These are phyloP conservation scores for Polypterus senegalus DNA, from an alignment of 2,113 vertebrate genomes.

Conservation along the genomic window DNA sequence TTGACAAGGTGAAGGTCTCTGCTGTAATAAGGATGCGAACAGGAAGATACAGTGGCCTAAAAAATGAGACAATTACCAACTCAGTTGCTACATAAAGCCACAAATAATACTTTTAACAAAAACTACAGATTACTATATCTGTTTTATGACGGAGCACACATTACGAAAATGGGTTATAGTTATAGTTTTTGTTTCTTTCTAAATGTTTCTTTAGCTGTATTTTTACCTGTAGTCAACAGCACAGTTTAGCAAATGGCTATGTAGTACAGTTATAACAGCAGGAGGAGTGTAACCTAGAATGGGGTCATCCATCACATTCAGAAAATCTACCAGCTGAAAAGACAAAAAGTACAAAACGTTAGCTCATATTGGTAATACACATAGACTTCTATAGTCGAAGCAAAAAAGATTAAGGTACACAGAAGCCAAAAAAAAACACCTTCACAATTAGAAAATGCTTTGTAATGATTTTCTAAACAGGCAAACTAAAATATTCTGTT, in stretches of 20 bases:
- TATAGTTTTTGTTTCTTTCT: no score
- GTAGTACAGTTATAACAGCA: conserved; percentile 71
- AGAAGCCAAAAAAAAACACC: no score
- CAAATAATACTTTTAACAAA: no score
- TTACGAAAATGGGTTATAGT: no score
- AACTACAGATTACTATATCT: no score
- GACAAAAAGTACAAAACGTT: conserved; percentile 2
- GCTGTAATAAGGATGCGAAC: conserved; percentile 66
- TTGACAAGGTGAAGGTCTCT: conserved; percentile 80
- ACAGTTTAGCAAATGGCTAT: conserved; percentile 74
- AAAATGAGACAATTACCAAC: background rate
- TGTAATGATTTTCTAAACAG: no score
- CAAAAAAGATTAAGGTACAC: no score
- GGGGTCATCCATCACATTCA: conserved; percentile 76
- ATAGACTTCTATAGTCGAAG: background rate
- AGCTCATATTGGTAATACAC: background rate
- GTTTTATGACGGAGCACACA: no score
- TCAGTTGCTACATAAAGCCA: no score
- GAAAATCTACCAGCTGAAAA: conserved; percentile 67
- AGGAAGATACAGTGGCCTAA: conserved; percentile 75
- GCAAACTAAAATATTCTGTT: background rate
- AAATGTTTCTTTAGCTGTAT: no score
- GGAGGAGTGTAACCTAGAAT: conserved; percentile 77
- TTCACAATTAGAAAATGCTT: no score
- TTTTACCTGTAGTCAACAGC: conserved; percentile 75